Evolutionary conservation across 2,888 invertebrate species (phyloP).

Genomic region (Gryllus longicercus): DNA sequence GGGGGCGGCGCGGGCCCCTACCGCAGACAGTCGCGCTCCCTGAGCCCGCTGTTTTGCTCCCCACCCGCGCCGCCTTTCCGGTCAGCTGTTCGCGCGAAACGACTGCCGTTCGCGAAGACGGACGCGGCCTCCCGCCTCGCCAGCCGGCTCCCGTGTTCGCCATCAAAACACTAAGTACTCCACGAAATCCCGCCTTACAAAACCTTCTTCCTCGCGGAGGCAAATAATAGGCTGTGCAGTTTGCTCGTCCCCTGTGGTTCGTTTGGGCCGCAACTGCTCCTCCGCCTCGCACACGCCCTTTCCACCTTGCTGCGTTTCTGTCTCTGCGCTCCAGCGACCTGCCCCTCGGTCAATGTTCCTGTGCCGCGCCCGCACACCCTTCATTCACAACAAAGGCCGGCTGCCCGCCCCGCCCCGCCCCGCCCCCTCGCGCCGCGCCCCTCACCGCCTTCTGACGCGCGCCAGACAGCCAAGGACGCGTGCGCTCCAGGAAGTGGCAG

Average conservation of each 20-base stretch:
- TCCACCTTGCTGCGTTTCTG: background rate
- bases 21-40: too few species aligned
- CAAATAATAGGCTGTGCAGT: background rate
- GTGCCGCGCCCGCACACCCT: background rate
- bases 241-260: background rate
- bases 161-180: too few species aligned
- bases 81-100: background rate
- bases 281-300: background rate
- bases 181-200: background rate
- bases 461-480: background rate
- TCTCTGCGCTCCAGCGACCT: background rate
- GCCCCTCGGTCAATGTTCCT: background rate
- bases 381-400: background rate
- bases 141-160: too few species aligned
- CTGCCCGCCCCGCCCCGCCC: background rate
- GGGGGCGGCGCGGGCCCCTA: too few species aligned
- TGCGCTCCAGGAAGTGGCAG: background rate
- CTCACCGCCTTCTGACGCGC: background rate
- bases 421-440: background rate
- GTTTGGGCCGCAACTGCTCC: background rate
- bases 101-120: background rate
- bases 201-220: background rate
- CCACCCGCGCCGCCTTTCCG: background rate
- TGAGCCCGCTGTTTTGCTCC: background rate
- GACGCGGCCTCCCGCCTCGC: too few species aligned